phyloP scores from a whole-genome alignment of 2,888 invertebrate species.

The Trichogramma dendrolimi region DNA sequence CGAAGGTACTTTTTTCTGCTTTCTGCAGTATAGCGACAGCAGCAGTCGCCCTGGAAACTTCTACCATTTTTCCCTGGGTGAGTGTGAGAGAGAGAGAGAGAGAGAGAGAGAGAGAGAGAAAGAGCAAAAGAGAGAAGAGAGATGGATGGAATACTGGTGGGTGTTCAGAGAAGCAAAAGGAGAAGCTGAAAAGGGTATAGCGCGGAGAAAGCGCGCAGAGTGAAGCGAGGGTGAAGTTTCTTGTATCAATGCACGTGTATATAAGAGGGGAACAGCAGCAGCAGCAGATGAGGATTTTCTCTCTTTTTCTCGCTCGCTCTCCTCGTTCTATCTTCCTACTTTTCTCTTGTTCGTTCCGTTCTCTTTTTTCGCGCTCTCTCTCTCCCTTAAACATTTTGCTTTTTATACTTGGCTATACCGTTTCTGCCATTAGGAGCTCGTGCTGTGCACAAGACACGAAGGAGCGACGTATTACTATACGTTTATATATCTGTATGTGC shows the following conservation, averaged over 20 bases:
- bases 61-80: slow-evolving; percentile 9
- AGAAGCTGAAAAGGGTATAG: slow-evolving; percentile 15
- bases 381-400: too few relatives aligned
- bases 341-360: slow-evolving; percentile 1
- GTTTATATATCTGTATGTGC: too few relatives aligned
- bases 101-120: slow-evolving; percentile 13
- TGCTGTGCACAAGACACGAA: too few relatives aligned
- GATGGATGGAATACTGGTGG: background rate
- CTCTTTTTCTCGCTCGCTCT: slow-evolving; percentile 6
- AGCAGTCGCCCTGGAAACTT: slow-evolving; percentile 25
- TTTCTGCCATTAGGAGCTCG: too few relatives aligned
- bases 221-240: too few relatives aligned
- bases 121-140: slow-evolving; percentile 10
- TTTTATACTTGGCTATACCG: too few relatives aligned
- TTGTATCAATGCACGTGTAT: too few relatives aligned
- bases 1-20: background rate
- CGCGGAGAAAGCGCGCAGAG: slow-evolving; percentile 1
- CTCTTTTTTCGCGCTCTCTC: background rate
- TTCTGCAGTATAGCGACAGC: background rate
- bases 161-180: slow-evolving; percentile 6
- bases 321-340: slow-evolving; percentile 1
- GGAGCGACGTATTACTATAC: too few relatives aligned
- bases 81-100: slow-evolving; percentile 18
- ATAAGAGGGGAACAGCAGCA: too few relatives aligned
- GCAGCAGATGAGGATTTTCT: background rate